phyloP scores from a whole-genome alignment of 2,888 invertebrate species.

The Crioceris asparagi region DNA sequence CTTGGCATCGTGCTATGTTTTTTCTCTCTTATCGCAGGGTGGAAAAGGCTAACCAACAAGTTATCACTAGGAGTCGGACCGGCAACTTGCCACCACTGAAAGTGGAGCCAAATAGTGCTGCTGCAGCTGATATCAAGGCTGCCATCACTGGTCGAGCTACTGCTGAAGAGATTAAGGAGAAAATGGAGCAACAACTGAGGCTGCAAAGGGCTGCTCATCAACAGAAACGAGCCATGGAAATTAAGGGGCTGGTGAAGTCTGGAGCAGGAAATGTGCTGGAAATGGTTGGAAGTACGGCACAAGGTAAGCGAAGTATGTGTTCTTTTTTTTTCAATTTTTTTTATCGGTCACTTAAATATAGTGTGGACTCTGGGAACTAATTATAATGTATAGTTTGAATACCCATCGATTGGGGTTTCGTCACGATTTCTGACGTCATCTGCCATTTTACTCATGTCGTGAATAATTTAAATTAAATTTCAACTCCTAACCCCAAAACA shows the following conservation, averaged over 20 bases:
- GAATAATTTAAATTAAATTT: too few species aligned
- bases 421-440: too few species aligned
- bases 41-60: slow-evolving; percentile 62
- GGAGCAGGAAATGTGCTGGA: slow-evolving; percentile 41
- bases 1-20: not conserved
- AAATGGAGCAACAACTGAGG: slow-evolving; percentile 83
- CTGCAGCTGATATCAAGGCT: slow-evolving; percentile 25
- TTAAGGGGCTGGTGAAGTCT: too few species aligned
- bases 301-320: slow-evolving; percentile 38
- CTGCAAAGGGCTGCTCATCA: slow-evolving; percentile 82
- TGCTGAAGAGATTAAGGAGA: slow-evolving; percentile 72
- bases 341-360: too few species aligned
- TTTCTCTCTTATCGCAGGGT: slow-evolving; percentile 34
- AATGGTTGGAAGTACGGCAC: slow-evolving; percentile 43
- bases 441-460: too few species aligned
- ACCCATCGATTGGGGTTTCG: too few species aligned
- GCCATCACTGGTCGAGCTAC: slow-evolving; percentile 48
- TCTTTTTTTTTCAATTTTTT: too few species aligned
- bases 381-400: too few species aligned
- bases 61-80: slow-evolving; percentile 72
- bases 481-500: too few species aligned
- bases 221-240: slow-evolving; percentile 69
- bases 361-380: too few species aligned
- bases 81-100: slow-evolving; percentile 52
- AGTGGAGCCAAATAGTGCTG: slow-evolving; percentile 31